Evolutionary conservation across 2,888 invertebrate genomes (phyloP).

Genomic region (Dolichopus griseipennis): DNA sequence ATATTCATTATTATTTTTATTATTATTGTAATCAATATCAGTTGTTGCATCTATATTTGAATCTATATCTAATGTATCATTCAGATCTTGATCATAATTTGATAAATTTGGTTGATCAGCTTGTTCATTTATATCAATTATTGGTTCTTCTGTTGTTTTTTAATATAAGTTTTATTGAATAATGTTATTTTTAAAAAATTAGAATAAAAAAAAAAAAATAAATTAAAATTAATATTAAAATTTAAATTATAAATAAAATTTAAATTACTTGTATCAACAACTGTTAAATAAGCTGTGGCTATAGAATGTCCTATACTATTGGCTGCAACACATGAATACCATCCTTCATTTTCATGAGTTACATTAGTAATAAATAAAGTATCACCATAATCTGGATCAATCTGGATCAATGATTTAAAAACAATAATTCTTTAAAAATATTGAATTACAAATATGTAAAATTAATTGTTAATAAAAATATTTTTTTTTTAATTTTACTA

Average conservation of each 20-base stretch:
- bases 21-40: neutral
- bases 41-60: neutral
- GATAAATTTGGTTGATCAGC: neutral
- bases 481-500: too few species aligned
- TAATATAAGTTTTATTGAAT: conserved; percentile 17
- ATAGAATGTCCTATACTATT: conserved; percentile 75
- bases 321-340: conserved; percentile 90
- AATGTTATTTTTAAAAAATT: conserved; percentile 17
- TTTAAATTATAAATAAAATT: neutral
- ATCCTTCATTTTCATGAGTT: conserved; percentile 80
- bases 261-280: conserved; percentile 56
- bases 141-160: neutral
- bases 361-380: conserved; percentile 73
- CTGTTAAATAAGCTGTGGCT: conserved; percentile 73
- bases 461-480: too few species aligned
- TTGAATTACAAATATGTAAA: too few species aligned
- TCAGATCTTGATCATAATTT: too few species aligned
- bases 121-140: neutral
- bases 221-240: neutral
- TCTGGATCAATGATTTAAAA: conserved; percentile 13
- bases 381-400: conserved; percentile 52
- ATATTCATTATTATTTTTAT: too few species aligned
- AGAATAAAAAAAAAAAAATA: neutral
- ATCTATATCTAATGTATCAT: too few species aligned
- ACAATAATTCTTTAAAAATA: too few species aligned